Evolutionary conservation across 2,888 invertebrate genomes (phyloP).

Genomic region (Drosophila pseudotalamancana): DNA sequence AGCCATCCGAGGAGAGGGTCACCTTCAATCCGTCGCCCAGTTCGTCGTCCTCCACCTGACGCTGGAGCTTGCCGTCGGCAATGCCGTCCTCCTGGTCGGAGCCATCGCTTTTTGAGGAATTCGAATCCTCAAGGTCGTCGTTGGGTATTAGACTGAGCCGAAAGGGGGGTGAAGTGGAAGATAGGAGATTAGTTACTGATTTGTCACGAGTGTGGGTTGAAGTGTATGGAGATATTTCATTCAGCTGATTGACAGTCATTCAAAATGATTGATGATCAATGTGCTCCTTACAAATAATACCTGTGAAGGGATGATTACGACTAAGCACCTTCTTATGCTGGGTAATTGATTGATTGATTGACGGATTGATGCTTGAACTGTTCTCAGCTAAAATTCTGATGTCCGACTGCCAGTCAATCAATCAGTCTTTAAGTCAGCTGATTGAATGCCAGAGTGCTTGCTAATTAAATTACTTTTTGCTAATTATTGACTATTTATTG

Average conservation of each 20-base stretch:
- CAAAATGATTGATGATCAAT: not conserved
- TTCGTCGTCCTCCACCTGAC: constrained; percentile 84
- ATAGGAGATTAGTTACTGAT: not conserved
- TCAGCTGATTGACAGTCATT: no score
- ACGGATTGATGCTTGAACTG: not conserved
- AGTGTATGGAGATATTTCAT: no score
- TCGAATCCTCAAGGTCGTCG: constrained; percentile 91
- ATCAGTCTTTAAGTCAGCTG: no score
- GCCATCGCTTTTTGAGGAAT: constrained; percentile 90
- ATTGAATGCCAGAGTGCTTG: no score
- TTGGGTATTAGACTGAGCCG: constrained; percentile 91
- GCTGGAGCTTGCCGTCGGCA: constrained; percentile 59
- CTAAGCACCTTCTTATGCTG: no score
- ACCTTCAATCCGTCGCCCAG: constrained; percentile 84
- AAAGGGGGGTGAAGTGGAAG: not conserved
- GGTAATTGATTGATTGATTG: not conserved
- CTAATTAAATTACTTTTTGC: no score
- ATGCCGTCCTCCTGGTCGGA: constrained; percentile 87
- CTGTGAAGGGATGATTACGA: no score
- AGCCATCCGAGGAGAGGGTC: constrained; percentile 80
- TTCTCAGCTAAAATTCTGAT: no score
- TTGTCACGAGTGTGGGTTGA: no score
- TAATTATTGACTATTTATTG: not conserved
- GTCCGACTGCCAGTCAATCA: no score
- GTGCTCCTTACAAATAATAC: no score